These are phyloP conservation scores for Psettodes erumei DNA, from an alignment of 2,113 vertebrate genomes.

Conservation along the genomic window DNA sequence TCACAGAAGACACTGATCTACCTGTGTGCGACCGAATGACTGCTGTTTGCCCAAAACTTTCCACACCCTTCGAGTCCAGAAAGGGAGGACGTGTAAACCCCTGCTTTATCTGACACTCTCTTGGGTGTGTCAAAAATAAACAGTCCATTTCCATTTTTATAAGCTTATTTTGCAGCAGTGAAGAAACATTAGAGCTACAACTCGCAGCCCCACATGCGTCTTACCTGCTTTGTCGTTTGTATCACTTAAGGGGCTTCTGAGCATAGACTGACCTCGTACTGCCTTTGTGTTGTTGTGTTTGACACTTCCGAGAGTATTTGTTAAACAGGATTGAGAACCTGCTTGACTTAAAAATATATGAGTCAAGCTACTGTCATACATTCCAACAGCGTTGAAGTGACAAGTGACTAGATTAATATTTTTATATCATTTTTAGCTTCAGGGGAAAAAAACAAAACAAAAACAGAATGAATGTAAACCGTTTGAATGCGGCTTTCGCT, in stretches of 20 bases:
- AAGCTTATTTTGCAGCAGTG: neutral
- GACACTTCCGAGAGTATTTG: neutral
- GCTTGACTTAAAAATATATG: slow-evolving; percentile 36
- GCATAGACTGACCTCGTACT: neutral
- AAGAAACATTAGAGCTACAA: neutral
- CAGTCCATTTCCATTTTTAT: neutral
- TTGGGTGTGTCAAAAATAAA: slow-evolving; percentile 21
- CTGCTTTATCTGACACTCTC: neutral
- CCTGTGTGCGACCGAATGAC: neutral
- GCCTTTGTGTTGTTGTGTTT: slow-evolving; percentile 19
- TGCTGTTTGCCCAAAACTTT: neutral
- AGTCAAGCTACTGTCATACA: neutral
- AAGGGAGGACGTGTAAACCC: slow-evolving; percentile 5
- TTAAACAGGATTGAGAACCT: slow-evolving; percentile 55
- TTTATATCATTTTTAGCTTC: neutral
- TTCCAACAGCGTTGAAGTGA: neutral
- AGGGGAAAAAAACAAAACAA: neutral
- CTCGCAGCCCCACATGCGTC: neutral
- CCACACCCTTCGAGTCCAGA: slow-evolving; percentile 36
- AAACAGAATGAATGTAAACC: neutral
- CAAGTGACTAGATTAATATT: neutral
- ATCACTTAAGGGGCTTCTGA: neutral
- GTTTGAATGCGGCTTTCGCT: slow-evolving; percentile 1
- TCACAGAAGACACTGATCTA: neutral
- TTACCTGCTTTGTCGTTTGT: neutral